phyloP scores from a whole-genome alignment of 2,888 invertebrate genomes.

The Scaeva pyrastri region DNA sequence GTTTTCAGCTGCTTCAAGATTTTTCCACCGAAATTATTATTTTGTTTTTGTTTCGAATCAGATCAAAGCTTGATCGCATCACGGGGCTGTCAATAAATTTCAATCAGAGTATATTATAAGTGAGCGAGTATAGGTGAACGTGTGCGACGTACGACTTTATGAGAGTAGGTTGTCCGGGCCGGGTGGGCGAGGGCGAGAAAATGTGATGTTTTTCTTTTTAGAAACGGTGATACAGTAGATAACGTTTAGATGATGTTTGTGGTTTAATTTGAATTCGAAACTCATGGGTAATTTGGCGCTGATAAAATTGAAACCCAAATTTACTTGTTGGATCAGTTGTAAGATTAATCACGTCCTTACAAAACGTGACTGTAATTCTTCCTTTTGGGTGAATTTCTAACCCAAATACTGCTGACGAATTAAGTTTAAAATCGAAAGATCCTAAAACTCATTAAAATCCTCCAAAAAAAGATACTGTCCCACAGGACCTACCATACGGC shows the following conservation, averaged over 20 bases:
- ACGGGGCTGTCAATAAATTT: slow-evolving; percentile 63
- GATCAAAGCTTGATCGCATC: slow-evolving; percentile 53
- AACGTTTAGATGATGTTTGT: too few species aligned
- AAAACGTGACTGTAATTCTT: too few species aligned
- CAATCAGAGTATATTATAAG: slow-evolving; percentile 20
- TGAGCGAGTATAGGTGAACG: too few species aligned
- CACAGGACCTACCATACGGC: slow-evolving; percentile 64
- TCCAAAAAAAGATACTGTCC: slow-evolving; percentile 21
- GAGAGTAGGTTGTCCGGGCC: neutral
- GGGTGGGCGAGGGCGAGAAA: neutral
- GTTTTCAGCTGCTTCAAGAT: slow-evolving; percentile 68
- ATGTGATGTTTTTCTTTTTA: neutral
- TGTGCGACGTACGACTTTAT: neutral
- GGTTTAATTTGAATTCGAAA: too few species aligned
- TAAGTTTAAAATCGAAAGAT: neutral
- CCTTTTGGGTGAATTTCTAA: too few species aligned
- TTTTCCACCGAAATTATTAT: slow-evolving; percentile 40
- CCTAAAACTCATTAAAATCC: slow-evolving; percentile 18
- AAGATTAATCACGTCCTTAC: too few species aligned
- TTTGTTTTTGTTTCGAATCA: slow-evolving; percentile 28
- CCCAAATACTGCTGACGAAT: neutral
- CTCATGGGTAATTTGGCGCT: too few species aligned
- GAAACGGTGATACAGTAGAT: neutral
- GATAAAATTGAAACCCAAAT: too few species aligned
- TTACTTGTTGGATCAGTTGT: too few species aligned